phyloP scores from a whole-genome alignment of 2,113 vertebrate species.

The Sisor rabdophorus region DNA sequence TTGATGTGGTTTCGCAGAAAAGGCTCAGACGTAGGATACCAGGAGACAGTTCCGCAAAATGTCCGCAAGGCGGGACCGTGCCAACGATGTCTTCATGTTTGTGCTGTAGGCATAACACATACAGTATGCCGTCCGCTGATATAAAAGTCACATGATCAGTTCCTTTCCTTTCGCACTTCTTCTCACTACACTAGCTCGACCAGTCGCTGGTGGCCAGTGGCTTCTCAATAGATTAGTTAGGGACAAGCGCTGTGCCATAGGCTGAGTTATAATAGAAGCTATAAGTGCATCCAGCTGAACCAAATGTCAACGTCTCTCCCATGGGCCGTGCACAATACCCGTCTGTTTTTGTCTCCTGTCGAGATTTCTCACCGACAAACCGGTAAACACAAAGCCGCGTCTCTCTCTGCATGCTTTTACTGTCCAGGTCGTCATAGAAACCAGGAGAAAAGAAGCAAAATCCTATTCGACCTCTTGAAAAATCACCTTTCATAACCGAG shows the following conservation, averaged over 20 bases:
- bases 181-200: conserved; percentile 22
- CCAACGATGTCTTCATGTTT: conserved; percentile 2
- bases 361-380: conserved; percentile 44
- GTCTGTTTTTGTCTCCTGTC: conserved; percentile 42
- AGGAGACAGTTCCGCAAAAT: background rate
- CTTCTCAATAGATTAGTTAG: conserved; percentile 38
- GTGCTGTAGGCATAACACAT: background rate
- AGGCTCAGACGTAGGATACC: too few relatives aligned
- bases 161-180: conserved; percentile 24
- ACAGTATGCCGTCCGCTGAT: background rate
- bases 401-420: conserved; percentile 45
- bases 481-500: conserved; percentile 44
- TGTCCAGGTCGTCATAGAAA: conserved; percentile 47
- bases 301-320: conserved; percentile 53
- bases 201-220: conserved; percentile 35
- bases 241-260: conserved; percentile 38
- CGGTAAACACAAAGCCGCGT: conserved; percentile 40
- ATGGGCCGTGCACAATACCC: conserved; percentile 45
- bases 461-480: conserved; percentile 40
- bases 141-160: conserved; percentile 3
- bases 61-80: conserved; percentile 7
- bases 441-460: conserved; percentile 39
- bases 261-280: conserved; percentile 46
- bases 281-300: conserved; percentile 45
- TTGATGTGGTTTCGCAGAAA: too few relatives aligned